Base-by-base conservation (phyloP, 92 coral and sea anemone species). In the Porites lobata region DNA sequence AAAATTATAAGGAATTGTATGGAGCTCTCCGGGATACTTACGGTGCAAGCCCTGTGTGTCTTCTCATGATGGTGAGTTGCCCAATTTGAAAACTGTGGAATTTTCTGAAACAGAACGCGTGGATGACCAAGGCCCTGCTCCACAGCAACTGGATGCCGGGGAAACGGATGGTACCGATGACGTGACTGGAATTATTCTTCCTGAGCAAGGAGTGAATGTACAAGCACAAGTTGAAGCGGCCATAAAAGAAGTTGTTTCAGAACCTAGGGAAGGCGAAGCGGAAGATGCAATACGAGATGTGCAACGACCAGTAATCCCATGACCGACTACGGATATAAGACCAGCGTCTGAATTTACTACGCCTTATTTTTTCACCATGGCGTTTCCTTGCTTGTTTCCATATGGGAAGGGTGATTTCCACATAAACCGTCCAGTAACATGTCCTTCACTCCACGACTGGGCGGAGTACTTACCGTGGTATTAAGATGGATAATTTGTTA, bases 321-420 rank as follows among this genome's bases (percentile, higher is more conserved):
- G 58, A 13, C 58, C 13, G 9, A 53, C 58, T 8, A 87, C 81
- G 1, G 81, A 59, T 50, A 20, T 74, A 47, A 72, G 67, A 0
- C 86, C 91, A 24, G 76, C 5, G 12, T 53, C 12, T 8, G 12
- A 53, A 11, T 53, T 53, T 11, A 53, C 58, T 8, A 53, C 58
- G 12, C 58, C 58, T 8, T 53, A 53, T 11, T 53, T 20, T 86
- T 86, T 29, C 53, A 86, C 84, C 0, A 71, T 87, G 80, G 86
- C 87, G 14, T 87, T 87, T 62, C 86, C 91, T 32, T 87, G 74
- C 58, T 58, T 80, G 81, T 87, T 80, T 32, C 91, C 86, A 8
- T 32, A 59, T 52, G 81, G 82, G 19, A 59, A 58, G 58, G 58
- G 58, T 53, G 58, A 53, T 53, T 53, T 53, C 12, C 58, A 6